Evolutionary conservation across 2,888 invertebrate species (phyloP).

Genomic region (Drosophila mettleri): DNA sequence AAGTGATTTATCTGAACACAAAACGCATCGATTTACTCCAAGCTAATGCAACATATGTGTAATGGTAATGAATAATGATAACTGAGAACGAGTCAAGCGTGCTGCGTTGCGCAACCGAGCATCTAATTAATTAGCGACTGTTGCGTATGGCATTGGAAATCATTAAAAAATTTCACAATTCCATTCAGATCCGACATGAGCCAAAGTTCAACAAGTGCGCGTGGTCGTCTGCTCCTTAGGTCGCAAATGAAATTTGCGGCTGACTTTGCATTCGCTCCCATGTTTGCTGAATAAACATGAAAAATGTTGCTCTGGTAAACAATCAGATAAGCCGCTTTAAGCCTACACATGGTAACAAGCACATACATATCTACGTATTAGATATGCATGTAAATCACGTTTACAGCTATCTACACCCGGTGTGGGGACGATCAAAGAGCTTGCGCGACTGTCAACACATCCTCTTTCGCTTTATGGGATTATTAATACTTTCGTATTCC

Average conservation of each 20-base stretch:
- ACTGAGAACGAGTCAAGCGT: conserved; percentile 15
- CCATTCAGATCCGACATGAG: conserved; percentile 20
- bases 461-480: neutral
- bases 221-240: conserved; percentile 8
- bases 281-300: conserved; percentile 72
- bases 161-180: conserved; percentile 35
- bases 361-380: conserved; percentile 28
- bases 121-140: conserved; percentile 59
- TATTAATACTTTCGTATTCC: neutral
- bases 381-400: conserved; percentile 32
- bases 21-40: conserved; percentile 26
- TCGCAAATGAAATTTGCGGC: conserved; percentile 66
- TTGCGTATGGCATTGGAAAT: conserved; percentile 62
- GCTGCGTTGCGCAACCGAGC: neutral
- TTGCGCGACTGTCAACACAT: conserved; percentile 31
- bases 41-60: conserved; percentile 47
- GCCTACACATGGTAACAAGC: neutral
- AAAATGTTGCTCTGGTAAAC: conserved; percentile 72
- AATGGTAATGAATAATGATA: conserved; percentile 46
- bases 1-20: conserved; percentile 53
- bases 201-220: conserved; percentile 71
- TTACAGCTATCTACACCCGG: neutral
- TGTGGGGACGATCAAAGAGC: neutral
- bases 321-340: conserved; percentile 70
- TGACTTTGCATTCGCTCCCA: conserved; percentile 43